Conservation (phyloP, 2,113 vertebrate species). For the Anarhynchus alexandrinus region DNA sequence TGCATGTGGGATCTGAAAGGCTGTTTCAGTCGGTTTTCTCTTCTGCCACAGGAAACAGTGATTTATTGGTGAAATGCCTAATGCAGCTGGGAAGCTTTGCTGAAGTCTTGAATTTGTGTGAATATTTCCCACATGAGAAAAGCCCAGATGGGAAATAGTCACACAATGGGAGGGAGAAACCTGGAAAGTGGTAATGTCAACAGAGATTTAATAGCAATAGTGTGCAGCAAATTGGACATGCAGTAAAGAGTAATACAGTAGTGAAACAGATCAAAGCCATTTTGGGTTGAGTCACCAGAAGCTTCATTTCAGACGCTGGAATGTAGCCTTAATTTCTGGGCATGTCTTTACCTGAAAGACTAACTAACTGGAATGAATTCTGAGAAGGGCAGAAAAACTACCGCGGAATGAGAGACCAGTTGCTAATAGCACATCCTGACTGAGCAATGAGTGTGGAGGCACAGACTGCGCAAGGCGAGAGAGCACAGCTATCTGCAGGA, state of each 20-base stretch:
- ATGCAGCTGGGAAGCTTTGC: conserved; percentile 52
- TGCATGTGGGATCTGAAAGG: conserved; percentile 36
- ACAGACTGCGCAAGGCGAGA: background rate
- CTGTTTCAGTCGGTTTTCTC: background rate
- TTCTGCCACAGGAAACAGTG: conserved; percentile 47
- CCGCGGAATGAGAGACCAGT: background rate
- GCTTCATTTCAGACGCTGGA: background rate
- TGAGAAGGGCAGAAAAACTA: background rate
- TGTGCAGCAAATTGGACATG: conserved; percentile 26
- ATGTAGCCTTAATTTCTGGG: conserved; percentile 47
- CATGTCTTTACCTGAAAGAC: conserved; percentile 34
- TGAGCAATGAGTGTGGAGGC: fast-evolving
- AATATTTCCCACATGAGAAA: conserved; percentile 58
- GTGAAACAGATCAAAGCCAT: background rate
- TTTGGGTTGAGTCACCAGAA: conserved; percentile 28
- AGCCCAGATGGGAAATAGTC: conserved; percentile 59
- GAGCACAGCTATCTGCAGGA: background rate
- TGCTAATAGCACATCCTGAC: background rate
- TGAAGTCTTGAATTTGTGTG: conserved; percentile 45
- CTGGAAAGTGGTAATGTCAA: conserved; percentile 43
- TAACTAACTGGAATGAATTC: conserved; percentile 1
- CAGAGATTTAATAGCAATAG: conserved; percentile 46
- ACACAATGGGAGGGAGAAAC: conserved; percentile 45
- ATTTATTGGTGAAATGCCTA: conserved; percentile 55
- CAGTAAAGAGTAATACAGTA: conserved; percentile 20